Base-by-base conservation (phyloP, 92 coral and sea anemone species). In the Heteractis magnifica region DNA sequence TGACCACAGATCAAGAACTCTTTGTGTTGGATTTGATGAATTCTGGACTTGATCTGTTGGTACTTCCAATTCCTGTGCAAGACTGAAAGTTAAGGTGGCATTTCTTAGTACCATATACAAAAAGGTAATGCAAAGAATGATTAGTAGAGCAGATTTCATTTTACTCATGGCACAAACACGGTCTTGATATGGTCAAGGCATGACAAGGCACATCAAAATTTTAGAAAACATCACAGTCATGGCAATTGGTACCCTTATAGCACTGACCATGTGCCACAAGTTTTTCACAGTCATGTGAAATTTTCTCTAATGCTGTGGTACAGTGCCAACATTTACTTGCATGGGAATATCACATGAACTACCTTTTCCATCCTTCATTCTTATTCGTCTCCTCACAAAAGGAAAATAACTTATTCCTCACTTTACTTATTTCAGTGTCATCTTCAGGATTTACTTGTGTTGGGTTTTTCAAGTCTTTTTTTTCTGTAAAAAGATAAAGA, bases 21-120 rank as follows among this genome's bases (percentile, higher is more conserved):
- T 83, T 9, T 48, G 20, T 19, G 98, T 93, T 34, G 92, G 97
- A 34, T 94, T 90, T 55, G 88, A 88, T 6, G 49, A 58, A 20
- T 56, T 26, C 4, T 4, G 10, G 34, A 51, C 74, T 10, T 14
- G 18, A 23, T 68, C 77, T 11, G 50, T 16, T 51, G 10, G 77
- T 16, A 81, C 21, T 21, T 81, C 55, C 4, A 72, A 72, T 50
- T 82, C 53, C 50, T 65, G 77, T n/a, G 74, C 56, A 58, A 84
- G 76, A 9, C 68, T 56, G 83, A 13, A 75, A 77, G 1, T 15
- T 7, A 52, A 74, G 20, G 21, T 49, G 15, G 12, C 19, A 10
- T 19, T 16, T 10, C 48, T 75, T 16, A 34, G 79, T 44, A 34
- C 34, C 50, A 13, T 71, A 16, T 23, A 71, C 11, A 7, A 10